phyloP scores from a whole-genome alignment of 92 coral and sea anemone genomes.

The Epizoanthus rinbou region DNA sequence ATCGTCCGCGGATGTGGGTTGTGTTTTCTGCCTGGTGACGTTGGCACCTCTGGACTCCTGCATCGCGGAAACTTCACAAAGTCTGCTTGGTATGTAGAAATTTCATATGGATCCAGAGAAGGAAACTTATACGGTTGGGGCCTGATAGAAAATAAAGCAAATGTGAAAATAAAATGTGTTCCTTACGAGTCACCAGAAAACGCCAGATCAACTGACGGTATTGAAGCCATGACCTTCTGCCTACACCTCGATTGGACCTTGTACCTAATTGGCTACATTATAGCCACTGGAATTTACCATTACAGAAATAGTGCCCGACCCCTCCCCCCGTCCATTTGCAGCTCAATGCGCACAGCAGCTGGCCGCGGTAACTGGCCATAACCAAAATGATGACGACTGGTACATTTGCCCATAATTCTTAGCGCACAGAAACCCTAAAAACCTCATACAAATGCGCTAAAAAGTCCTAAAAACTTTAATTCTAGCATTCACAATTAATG shows the following conservation, averaged over 20 bases:
- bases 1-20: slow-evolving; percentile 82
- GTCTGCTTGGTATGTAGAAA: slow-evolving; percentile 69
- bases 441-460: too few relatives aligned
- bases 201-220: not conserved
- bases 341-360: too few relatives aligned
- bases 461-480: too few relatives aligned
- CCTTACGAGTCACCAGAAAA: not conserved
- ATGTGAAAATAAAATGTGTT: not conserved
- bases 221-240: not conserved
- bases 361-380: too few relatives aligned
- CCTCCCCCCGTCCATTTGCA: too few relatives aligned
- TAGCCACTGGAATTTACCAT: not conserved
- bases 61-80: slow-evolving; percentile 54
- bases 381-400: too few relatives aligned
- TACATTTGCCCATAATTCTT: too few relatives aligned
- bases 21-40: slow-evolving; percentile 73
- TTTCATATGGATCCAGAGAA: slow-evolving; percentile 64
- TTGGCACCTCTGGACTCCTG: slow-evolving; percentile 64
- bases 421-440: too few relatives aligned
- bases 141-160: slow-evolving; percentile 38
- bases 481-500: too few relatives aligned
- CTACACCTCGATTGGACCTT: not conserved
- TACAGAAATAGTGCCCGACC: too few relatives aligned
- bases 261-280: not conserved
- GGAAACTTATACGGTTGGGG: slow-evolving; percentile 78